Conservation (phyloP, 2,797 vertebrate genomes). For the Gobionotothen gibberifrons region DNA sequence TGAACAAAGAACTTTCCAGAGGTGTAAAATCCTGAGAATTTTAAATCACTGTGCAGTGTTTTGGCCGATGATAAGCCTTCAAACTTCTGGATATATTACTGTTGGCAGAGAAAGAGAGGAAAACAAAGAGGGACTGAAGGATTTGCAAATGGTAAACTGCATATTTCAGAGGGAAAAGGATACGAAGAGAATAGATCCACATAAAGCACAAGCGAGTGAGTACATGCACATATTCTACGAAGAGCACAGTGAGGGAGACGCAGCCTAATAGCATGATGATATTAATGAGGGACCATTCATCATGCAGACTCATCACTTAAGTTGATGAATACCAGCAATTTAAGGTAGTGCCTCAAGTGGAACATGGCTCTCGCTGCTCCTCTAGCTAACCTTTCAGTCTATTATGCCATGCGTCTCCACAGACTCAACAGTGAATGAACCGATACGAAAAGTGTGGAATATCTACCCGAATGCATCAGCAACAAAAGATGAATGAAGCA, state of each 20-base stretch:
- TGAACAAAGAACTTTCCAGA: neutral
- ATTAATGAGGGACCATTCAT: constrained; percentile 81
- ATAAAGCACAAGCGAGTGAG: constrained; percentile 3
- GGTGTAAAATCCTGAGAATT: neutral
- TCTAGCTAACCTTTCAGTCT: constrained; percentile 72
- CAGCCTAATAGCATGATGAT: constrained; percentile 74
- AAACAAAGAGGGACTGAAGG: neutral
- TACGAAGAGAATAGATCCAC: neutral
- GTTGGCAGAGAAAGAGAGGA: neutral
- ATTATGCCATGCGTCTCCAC: constrained; percentile 59
- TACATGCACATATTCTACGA: constrained; percentile 30
- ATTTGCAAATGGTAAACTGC: neutral
- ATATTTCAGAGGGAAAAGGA: neutral
- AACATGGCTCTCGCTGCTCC: constrained; percentile 69
- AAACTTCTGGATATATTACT: neutral
- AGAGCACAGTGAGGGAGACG: constrained; percentile 41
- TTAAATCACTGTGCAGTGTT: neutral
- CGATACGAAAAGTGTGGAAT: constrained; percentile 23
- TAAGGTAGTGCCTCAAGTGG: constrained; percentile 73
- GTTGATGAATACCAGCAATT: constrained; percentile 82
- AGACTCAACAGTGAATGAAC: constrained; percentile 45
- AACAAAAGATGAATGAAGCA: constrained; percentile 22
- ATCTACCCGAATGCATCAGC: constrained; percentile 20
- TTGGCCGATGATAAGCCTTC: neutral
- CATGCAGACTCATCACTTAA: constrained; percentile 79